Evolutionary conservation across 2,888 invertebrate genomes (phyloP), one percentile per base, ranked within the genome.

Genomic region (Automeris io): DNA sequence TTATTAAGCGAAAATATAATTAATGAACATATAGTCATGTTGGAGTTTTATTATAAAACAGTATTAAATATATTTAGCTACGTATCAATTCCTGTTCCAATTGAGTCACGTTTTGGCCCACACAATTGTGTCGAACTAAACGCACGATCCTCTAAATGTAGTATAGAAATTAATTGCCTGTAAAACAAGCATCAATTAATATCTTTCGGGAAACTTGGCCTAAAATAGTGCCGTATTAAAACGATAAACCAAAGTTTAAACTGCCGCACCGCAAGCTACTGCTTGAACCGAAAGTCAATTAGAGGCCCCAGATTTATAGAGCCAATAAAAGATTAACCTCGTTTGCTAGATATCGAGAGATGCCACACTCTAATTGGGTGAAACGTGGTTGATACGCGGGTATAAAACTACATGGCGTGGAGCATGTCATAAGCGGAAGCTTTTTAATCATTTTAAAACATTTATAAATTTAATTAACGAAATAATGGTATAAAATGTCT

Each of bases 271-370:
- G 26, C 22, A 11, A 16, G 22, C 34, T 26, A 13, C 26, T 16
- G 18, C 2, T 16, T n/a, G 13, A 18, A 43, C 43, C 41, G 24
- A 48, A 48, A 54, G 46, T 54, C 51, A 60, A 59, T 57, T 60
- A 57, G 47, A 45, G 43, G 9, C 36, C 35, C 43, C 35, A 43
- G 45, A 52, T 57, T 57, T 57, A 56, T 48, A 54, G 43, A 54
- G 61, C 57, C 60, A 56, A 64, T 69, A 62, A 59, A 63, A 66
- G 61, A 61, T 68, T 63, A 66, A 58, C 54, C 54, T 32, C 31
- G 22, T 25, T 37, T 40, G 25, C 24, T 36, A 13, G 40, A 37
- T 36, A 40, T 37, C 48, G 45, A 41, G 49, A 47, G 48, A 41
- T 41, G 39, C 45, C 47, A 41, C 43, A 41, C 35, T 47, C 56